phyloP scores from a whole-genome alignment of 2,888 invertebrate species.

The Ectemnius lituratus region DNA sequence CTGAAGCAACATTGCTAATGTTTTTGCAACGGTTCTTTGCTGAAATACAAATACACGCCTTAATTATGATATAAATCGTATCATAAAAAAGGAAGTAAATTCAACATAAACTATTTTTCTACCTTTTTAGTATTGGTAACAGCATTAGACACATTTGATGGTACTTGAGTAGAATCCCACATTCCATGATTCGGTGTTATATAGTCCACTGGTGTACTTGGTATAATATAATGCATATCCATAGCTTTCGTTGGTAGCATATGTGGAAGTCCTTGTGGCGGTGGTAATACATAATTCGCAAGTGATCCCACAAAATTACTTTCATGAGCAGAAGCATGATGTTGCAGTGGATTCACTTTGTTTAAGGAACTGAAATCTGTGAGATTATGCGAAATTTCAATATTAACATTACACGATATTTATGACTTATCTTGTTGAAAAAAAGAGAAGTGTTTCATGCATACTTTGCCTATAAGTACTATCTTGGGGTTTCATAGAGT shows the following conservation, averaged over 20 bases:
- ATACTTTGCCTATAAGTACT: slow-evolving; percentile 71
- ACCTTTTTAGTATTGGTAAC: slow-evolving; percentile 69
- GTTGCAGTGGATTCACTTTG: slow-evolving; percentile 65
- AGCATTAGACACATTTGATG: slow-evolving; percentile 65
- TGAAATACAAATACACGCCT: slow-evolving; percentile 39
- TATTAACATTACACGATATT: not conserved
- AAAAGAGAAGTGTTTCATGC: slow-evolving; percentile 10
- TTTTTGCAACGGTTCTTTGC: slow-evolving; percentile 78
- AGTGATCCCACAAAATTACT: slow-evolving; percentile 71
- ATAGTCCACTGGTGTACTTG: slow-evolving; percentile 69
- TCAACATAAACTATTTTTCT: slow-evolving; percentile 6
- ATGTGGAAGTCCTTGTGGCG: slow-evolving; percentile 67
- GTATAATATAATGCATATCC: slow-evolving; percentile 73
- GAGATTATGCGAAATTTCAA: slow-evolving; percentile 14
- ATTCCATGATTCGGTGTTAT: slow-evolving; percentile 68
- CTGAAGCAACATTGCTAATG: slow-evolving; percentile 81
- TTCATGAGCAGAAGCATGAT: slow-evolving; percentile 66
- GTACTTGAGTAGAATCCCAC: slow-evolving; percentile 71
- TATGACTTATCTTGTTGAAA: not conserved
- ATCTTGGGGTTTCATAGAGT: slow-evolving; percentile 69
- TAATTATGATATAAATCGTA: not conserved
- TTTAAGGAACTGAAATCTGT: slow-evolving; percentile 67
- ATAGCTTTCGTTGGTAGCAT: slow-evolving; percentile 68
- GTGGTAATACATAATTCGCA: slow-evolving; percentile 70
- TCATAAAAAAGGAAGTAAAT: not conserved